Evolutionary conservation across 2,113 vertebrate genomes (phyloP), one percentile per base, ranked within the genome.

Genomic region (Hyaena hyaena): DNA sequence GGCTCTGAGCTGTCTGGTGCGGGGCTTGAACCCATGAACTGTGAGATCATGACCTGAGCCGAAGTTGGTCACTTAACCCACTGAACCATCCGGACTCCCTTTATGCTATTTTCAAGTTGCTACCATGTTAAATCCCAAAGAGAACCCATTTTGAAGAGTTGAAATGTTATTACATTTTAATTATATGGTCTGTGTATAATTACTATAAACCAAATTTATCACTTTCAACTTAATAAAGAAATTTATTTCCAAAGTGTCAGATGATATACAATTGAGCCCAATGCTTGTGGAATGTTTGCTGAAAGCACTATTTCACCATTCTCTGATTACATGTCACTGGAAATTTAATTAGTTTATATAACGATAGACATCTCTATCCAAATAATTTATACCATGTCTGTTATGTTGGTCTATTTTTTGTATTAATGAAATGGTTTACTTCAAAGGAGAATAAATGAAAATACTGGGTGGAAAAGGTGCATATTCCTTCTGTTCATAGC

Each of bases 211-310:
- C 88, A 68, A 94, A 79, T 96, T 97, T 96, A 76, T 97, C 98
- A 90, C 96, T 97, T 98, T 98, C 31, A 50, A 92, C 71, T 97
- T 96, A 96, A 61, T 4, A 98, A 98, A 86, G 95, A 83, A 97
- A 98, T 98, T 97, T 97, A 93, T 97, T 98, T 98, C 24, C 31
- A 35, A 94, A 76, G 12, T 90, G 83, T 97, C 91, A 97, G 86
- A 58, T 97, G 74, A 95, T 96, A 83, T 23, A 55, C 80, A 98
- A 74, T 95, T 96, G 89, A 97, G 90, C n/a, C 61, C 83, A 85
- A 96, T 96, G 17, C 43, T 96, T 86, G 31, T 98, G 87, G 97
- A 97, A 94, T 92, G 14, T 74, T 97, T 97, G 28, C 71, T 95
- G 48, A 31, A 97, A 95, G 63, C 1, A 66, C 50, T 79, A 1